These are phyloP conservation scores for Seriola aureovittata DNA, from an alignment of 2,113 vertebrate genomes.

Conservation along the genomic window DNA sequence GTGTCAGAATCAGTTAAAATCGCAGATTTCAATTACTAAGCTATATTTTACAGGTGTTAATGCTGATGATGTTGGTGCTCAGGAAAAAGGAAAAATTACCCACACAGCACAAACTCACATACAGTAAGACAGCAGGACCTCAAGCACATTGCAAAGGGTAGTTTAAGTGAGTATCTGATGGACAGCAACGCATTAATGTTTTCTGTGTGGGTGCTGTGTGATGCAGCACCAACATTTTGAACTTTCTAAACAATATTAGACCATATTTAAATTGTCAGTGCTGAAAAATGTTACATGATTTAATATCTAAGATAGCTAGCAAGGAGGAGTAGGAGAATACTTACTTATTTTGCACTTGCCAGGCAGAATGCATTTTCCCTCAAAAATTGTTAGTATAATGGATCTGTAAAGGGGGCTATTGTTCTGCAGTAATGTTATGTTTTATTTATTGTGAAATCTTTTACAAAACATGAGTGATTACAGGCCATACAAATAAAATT, in stretches of 20 bases:
- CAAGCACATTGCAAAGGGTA: neutral
- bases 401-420: neutral
- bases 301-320: too few species aligned
- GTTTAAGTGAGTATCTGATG: neutral
- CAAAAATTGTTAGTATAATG: neutral
- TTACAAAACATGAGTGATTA: too few species aligned
- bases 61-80: neutral
- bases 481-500: too few species aligned
- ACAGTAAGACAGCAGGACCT: neutral
- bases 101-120: neutral
- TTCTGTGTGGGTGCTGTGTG: neutral
- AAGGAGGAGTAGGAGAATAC: neutral
- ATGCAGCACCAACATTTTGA: neutral
- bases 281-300: neutral
- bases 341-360: neutral
- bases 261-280: neutral
- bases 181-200: neutral
- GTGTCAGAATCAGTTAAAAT: conserved; percentile 13
- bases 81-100: neutral
- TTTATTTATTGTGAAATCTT: neutral
- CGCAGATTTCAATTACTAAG: neutral
- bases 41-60: neutral
- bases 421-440: neutral
- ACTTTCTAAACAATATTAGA: neutral
- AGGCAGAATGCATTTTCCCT: too few species aligned